Base-by-base conservation (phyloP, 1,140 invertebrate genomes). In the Argopecten irradians region DNA sequence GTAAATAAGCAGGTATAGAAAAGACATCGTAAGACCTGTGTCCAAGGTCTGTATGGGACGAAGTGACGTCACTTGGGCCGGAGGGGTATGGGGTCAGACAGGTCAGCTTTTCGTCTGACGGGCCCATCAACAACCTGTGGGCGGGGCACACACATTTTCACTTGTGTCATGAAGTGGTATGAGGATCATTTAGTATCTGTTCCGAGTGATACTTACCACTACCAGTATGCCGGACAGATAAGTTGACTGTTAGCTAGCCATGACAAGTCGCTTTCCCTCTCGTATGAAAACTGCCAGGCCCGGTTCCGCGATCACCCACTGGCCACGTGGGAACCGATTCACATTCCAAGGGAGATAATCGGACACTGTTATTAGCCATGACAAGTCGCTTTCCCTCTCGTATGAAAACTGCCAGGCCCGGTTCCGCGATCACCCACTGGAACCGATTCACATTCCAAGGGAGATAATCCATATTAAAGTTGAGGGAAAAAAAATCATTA, bases 1-100 rank as follows among this genome's bases (percentile, higher is more conserved):
- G n/a, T 3, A 16, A 28, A 71, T 71, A n/a, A n/a, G n/a, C 22
- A 71, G 1, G 55, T 13, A 13, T 39, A 28, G 28, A 7, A 71
- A 71, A 71, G 1, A 16, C 22, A 71, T 11, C 55, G 28, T n/a
- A 28, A 28, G 55, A n/a, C 28, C n/a, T 16, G 55, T 71, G 13
- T n/a, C 55, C 55, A 5, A 28, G 1, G 55, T 71, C 5, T 55
- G 1, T 16, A 71, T n/a, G 22, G n/a, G 28, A 8, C 55, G 55
- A 71, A 71, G 55, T 71, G 55, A 71, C 55, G 55, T 71, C 55
- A 71, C n/a, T 71, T n/a, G 55, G 55, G 55, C 55, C 55, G 55
- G 55, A 71, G 55, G 55, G 55, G 22, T 19, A 22, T n/a, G 5
- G 55, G 55, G 55, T 71, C 55, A 71, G 55, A 71, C 55, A 71